A percentile compares a stretch with the other conserved stretches of the same genome.
These are phyloP conservation scores for Leucoma salicis DNA, from an alignment of 2,888 invertebrate species.

Conservation along the genomic window DNA sequence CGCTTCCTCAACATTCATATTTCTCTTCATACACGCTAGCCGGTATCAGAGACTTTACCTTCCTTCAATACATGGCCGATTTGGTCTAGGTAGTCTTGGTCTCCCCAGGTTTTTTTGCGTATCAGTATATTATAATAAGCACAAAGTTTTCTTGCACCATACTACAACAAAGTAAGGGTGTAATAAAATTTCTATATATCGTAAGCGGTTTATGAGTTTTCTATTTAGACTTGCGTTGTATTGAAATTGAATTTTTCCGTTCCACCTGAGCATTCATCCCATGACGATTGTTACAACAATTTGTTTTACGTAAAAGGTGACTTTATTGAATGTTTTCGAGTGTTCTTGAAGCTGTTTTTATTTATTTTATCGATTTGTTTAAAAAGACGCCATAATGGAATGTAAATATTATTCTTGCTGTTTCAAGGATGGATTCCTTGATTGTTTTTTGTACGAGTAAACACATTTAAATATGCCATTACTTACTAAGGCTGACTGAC, in stretches of 20 bases:
- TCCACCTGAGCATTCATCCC: slow-evolving; percentile 31
- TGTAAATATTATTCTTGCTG: not conserved
- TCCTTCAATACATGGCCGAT: no score
- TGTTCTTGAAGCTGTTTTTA: slow-evolving; percentile 1
- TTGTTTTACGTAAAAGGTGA: slow-evolving; percentile 27
- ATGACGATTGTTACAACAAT: slow-evolving; percentile 31
- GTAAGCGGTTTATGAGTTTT: slow-evolving; percentile 57
- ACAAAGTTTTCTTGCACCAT: slow-evolving; percentile 3
- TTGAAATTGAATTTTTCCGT: slow-evolving; percentile 44
- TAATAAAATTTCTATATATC: slow-evolving; percentile 46
- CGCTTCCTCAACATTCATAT: no score
- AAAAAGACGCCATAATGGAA: not conserved
- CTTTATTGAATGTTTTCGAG: slow-evolving; percentile 23
- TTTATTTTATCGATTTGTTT: not conserved
- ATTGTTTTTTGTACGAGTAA: not conserved
- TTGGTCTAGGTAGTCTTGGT: no score
- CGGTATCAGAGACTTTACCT: no score
- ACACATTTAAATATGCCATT: not conserved
- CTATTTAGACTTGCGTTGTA: slow-evolving; percentile 44
- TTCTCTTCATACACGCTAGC: no score
- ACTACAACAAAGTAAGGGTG: slow-evolving; percentile 30
- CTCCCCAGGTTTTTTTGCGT: no score
- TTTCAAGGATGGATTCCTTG: not conserved
- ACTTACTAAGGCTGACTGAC: no score
- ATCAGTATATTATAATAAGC: no score